phyloP scores from a whole-genome alignment of 2,888 invertebrate genomes.

The Torymus tubicola region DNA sequence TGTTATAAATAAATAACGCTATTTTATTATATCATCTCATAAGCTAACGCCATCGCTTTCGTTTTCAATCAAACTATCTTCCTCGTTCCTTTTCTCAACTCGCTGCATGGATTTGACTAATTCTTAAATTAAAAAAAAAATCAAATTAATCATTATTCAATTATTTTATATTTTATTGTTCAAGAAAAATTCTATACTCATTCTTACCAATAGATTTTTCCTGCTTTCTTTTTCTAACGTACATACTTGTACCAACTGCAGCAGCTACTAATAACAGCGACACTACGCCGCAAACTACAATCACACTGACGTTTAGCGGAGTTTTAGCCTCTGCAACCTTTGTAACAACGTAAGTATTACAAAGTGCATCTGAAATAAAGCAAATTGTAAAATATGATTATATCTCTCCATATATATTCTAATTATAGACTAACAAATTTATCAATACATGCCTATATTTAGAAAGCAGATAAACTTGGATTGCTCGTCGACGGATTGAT shows the following conservation, averaged over 20 bases:
- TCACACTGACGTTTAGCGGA: background rate
- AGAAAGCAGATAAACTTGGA: constrained; percentile 50
- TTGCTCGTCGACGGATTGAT: background rate
- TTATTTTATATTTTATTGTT: background rate
- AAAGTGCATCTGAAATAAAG: constrained; percentile 32
- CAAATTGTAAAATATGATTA: no score
- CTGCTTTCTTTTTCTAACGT: constrained; percentile 17
- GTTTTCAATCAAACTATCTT: constrained; percentile 35
- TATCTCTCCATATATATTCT: background rate
- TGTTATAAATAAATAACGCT: background rate
- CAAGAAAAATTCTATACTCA: background rate
- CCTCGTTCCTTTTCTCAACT: background rate
- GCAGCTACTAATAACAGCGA: constrained; percentile 3
- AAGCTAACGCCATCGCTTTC: constrained; percentile 36
- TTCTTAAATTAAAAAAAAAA: constrained; percentile 12
- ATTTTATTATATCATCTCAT: background rate
- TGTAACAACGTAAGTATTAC: constrained; percentile 6
- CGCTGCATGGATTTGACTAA: background rate
- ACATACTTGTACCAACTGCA: background rate
- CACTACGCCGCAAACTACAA: background rate
- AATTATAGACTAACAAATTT: background rate
- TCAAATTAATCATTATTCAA: background rate
- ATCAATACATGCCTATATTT: constrained; percentile 41
- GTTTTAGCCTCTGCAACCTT: background rate
- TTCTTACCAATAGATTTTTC: constrained; percentile 27